Percentiles rank a stretch among this genome's conserved stretches.
These are phyloP conservation scores for Clusia tigrina DNA, from an alignment of 2,888 invertebrate genomes.

Conservation along the genomic window DNA sequence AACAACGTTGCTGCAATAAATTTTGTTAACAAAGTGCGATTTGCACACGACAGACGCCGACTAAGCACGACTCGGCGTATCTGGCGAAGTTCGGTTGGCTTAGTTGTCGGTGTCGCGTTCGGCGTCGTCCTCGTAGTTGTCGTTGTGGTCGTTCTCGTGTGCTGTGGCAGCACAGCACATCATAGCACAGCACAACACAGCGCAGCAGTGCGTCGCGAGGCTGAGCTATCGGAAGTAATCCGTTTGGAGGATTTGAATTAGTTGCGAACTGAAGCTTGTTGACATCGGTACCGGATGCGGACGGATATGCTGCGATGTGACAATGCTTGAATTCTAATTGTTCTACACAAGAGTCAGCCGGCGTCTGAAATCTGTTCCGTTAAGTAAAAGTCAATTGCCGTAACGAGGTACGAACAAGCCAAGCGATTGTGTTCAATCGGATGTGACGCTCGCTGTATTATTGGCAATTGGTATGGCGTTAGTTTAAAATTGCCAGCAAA, in stretches of 20 bases:
- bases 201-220: not conserved
- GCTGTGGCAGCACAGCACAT: not conserved
- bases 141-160: slow-evolving; percentile 8
- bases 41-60: slow-evolving; percentile 2
- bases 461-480: not conserved
- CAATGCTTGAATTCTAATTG: not conserved
- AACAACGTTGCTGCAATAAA: not conserved
- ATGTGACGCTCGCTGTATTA: not conserved
- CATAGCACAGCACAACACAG: not conserved
- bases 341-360: not conserved
- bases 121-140: slow-evolving; percentile 14
- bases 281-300: slow-evolving; percentile 59
- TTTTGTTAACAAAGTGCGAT: not conserved
- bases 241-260: slow-evolving; percentile 58
- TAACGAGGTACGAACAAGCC: no score
- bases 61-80: not conserved
- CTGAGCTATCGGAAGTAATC: slow-evolving; percentile 48
- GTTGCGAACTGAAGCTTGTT: slow-evolving; percentile 60
- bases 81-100: not conserved
- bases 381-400: slow-evolving; percentile 1
- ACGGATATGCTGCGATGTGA: slow-evolving; percentile 33
- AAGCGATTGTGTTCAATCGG: no score
- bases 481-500: not conserved
- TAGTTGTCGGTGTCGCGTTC: slow-evolving; percentile 5
- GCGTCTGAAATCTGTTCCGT: no score